Evolutionary conservation across 2,888 invertebrate genomes (phyloP), one percentile per base, ranked within the genome.

Genomic region (Leptopilina syphax): DNA sequence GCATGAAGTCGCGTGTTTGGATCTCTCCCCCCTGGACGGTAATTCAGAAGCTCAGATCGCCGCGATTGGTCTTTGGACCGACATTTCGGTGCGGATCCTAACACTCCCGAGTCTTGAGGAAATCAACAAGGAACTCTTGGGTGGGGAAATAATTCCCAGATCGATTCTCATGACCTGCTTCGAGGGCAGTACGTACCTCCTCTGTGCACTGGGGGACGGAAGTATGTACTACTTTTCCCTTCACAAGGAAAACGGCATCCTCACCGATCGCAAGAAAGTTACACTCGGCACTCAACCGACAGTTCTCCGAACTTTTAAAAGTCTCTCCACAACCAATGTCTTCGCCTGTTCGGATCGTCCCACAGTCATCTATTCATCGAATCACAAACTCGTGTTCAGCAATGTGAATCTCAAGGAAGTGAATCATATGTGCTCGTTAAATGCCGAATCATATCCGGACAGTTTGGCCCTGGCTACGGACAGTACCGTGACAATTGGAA

Each of bases 261-360:
- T 99, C 47, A 93, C 95, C 3, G 98, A 99, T 87, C 96, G 96
- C 90, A 99, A 99, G 92, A 97, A 98, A 90, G 98, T 99, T 24
- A 98, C 98, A 0, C 93, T 99, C 5, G 99, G 99, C 77, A 99
- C 99, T 0, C 99, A 99, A 90, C 99, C 99, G 13, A 99, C 98
- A 0, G 97, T 97, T 13, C 93, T 99, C 79, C 94, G 96, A 82
- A 97, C 97, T 8, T 99, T 99, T 91, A 84, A 82, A 81, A 97
- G 97, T 0, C 93, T 97, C 77, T 96, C 97, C 13, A 98, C 98
- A 0, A 97, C 97, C 18, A 99, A 99, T 92, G 98, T 99, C 57
- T 99, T 99, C 93, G 99, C 99, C 34, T 99, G 99, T 92, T 99
- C 98, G 0, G 99, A 99, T 92, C 95, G 99, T 76, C 99, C 99